Evolutionary conservation across 2,113 vertebrate genomes (phyloP).

Genomic region (Rhagologus leucostigma): DNA sequence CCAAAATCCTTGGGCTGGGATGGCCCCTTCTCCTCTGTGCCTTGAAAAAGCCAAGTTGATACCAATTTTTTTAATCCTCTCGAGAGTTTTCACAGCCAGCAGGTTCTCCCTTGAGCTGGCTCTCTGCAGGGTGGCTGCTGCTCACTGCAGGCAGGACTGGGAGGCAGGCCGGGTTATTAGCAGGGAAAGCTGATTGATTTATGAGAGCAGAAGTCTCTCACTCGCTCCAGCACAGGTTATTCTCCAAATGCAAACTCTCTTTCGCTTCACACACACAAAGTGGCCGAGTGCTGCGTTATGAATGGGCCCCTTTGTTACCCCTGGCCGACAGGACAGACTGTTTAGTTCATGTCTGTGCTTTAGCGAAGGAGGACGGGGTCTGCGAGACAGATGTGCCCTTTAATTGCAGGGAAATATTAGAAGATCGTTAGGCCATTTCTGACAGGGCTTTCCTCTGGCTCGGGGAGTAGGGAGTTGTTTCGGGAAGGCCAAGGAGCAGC

Average conservation of each 20-base stretch:
- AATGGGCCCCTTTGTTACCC: conserved; percentile 79
- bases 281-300: conserved; percentile 64
- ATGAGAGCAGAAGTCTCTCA: conserved; percentile 68
- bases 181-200: conserved; percentile 74
- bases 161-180: conserved; percentile 62
- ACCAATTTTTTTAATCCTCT: fast-evolving
- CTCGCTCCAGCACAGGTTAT: conserved; percentile 71
- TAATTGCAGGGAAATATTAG: conserved; percentile 82
- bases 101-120: background rate
- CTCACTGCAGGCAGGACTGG: background rate
- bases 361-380: conserved; percentile 71
- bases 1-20: background rate
- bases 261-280: conserved; percentile 61
- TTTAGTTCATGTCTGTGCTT: conserved; percentile 80
- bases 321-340: conserved; percentile 75
- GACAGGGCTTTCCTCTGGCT: conserved; percentile 73
- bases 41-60: background rate
- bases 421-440: conserved; percentile 76
- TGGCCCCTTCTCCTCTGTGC: background rate
- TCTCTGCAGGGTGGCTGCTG: background rate
- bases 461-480: background rate
- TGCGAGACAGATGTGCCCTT: conserved; percentile 83
- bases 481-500: conserved; percentile 5
- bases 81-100: fast-evolving
- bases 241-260: conserved; percentile 76